Evolutionary conservation across 2,113 vertebrate species (phyloP), one percentile per base, ranked within the genome.

Genomic region (Stomatorhinus ivindoensis): DNA sequence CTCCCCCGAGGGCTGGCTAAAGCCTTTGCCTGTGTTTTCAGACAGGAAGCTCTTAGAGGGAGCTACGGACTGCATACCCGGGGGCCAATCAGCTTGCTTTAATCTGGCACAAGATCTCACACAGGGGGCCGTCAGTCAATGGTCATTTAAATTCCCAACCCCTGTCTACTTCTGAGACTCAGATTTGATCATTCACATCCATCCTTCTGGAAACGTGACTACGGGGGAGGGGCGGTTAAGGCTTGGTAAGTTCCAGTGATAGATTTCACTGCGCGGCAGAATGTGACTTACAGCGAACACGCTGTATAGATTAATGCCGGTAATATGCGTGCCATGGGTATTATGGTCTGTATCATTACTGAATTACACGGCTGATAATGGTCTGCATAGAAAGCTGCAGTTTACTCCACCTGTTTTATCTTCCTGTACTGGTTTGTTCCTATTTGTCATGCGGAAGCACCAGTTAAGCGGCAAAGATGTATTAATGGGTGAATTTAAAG

Each of bases 301-400:
- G 83, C 83, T 27, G 9, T 86, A 50, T 50, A 50, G 83, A 86
- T 50, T 50, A 47, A 47, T 47, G 83, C 83, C 21, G 19, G 83
- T 50, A 47, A 48, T 85, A 50, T 86, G 83, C 10, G 24, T 31
- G 73, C 39, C 35, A 42, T 5, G 35, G 73, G 35, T 80, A 31
- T 86, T 13, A 50, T 48, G 15, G n/a, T 44, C 4, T 24, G 44
- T 27, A 86, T 86, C 44, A 86, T 86, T 50, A 86, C 83, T 86
- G 46, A 47, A 86, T 86, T 27, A 89, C 90, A 92, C 87, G 91
- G 89, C 93, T 91, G 92, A 93, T 93, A 92, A 92, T 88, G 87
- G 90, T 90, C 88, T 91, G n/a, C n/a, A n/a, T n/a, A n/a, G n/a
- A n/a, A n/a, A n/a, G n/a, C n/a, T n/a, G 92, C 15, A 13, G n/a